These are phyloP conservation scores for Phoenicopterus ruber DNA, from an alignment of 2,113 vertebrate species.

Conservation along the genomic window DNA sequence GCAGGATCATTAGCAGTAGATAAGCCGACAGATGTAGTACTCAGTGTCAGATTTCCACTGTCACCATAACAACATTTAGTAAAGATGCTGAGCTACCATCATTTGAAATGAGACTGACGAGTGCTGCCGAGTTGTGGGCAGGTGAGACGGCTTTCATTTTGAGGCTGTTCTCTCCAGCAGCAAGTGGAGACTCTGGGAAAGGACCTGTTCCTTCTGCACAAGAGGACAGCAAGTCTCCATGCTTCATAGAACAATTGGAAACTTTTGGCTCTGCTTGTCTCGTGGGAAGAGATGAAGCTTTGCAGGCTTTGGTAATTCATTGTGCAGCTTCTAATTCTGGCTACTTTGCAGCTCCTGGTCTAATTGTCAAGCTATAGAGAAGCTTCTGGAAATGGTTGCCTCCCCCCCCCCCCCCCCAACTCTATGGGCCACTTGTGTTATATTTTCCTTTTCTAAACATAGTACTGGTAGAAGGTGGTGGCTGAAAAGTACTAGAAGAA, in stretches of 20 bases:
- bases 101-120: neutral
- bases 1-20: neutral
- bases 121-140: neutral
- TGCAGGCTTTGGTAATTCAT: neutral
- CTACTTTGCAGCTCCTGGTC: neutral
- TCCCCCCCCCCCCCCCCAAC: neutral
- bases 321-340: neutral
- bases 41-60: neutral
- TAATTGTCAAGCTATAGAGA: neutral
- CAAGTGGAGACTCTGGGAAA: neutral
- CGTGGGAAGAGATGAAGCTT: neutral
- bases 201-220: neutral
- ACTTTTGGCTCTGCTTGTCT: neutral
- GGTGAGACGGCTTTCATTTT: neutral
- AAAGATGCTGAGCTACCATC: neutral
- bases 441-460: neutral
- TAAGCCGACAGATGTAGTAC: neutral
- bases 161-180: neutral
- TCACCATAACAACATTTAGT: slow-evolving; percentile 51
- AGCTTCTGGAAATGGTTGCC: neutral
- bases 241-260: neutral
- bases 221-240: neutral
- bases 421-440: neutral
- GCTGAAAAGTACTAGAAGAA: neutral
- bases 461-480: neutral